phyloP scores from a whole-genome alignment of 1,140 invertebrate genomes.

The Leptinotarsa texana region DNA sequence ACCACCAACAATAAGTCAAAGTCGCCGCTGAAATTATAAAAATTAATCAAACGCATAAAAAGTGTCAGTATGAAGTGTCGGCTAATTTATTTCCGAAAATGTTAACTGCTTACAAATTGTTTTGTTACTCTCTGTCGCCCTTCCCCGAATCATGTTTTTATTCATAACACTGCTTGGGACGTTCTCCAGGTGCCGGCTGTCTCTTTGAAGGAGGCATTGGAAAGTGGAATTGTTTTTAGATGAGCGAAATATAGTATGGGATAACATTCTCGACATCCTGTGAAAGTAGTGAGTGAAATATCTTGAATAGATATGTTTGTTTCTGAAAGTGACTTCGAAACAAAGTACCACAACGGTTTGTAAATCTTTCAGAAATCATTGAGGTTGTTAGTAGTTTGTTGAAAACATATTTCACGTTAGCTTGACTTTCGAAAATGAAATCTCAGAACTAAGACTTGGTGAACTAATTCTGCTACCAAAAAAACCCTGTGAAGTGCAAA shows the following conservation, averaged over 20 bases:
- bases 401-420: too few relatives aligned
- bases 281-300: not conserved
- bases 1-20: constrained; percentile 20
- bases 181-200: constrained; percentile 16
- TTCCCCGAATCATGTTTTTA: constrained; percentile 34
- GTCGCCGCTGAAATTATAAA: constrained; percentile 16
- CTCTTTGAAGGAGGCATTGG: not conserved
- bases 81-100: constrained; percentile 29
- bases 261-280: not conserved
- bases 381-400: too few relatives aligned
- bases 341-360: too few relatives aligned
- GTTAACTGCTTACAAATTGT: constrained; percentile 34
- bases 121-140: constrained; percentile 23
- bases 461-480: too few relatives aligned
- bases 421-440: too few relatives aligned
- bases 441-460: too few relatives aligned
- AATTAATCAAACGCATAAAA: constrained; percentile 36
- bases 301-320: constrained; percentile 6
- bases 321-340: too few relatives aligned
- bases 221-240: constrained; percentile 6
- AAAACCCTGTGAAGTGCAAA: too few relatives aligned
- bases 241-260: not conserved
- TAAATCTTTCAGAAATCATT: too few relatives aligned
- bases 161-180: constrained; percentile 32
- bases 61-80: constrained; percentile 28